Conservation (phyloP, 2,888 invertebrate genomes). For the Oscheius sp. region DNA sequence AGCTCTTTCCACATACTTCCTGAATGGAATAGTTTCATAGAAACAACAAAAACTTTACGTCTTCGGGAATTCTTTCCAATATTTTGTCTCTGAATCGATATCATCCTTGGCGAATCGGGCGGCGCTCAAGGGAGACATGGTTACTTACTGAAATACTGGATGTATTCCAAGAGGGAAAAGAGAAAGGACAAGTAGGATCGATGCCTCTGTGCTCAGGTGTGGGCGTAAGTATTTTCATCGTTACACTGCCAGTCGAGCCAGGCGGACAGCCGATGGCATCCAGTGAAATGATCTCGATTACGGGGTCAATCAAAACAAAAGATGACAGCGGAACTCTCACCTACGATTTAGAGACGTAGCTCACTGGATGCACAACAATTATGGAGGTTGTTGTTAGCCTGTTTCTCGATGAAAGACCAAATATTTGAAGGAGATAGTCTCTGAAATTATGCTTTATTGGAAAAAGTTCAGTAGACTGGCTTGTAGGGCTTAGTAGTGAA, state of each 20-base stretch:
- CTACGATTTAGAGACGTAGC: no score
- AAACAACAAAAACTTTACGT: conserved; percentile 43
- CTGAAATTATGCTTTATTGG: no score
- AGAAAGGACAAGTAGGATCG: conserved; percentile 6
- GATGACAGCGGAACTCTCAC: no score
- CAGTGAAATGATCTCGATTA: neutral
- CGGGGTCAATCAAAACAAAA: conserved; percentile 31
- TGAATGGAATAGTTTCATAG: conserved; percentile 29
- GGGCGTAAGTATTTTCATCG: conserved; percentile 37
- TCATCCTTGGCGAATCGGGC: conserved; percentile 65
- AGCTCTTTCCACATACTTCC: conserved; percentile 70
- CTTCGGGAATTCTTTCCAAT: conserved; percentile 65
- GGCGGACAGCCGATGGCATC: conserved; percentile 29
- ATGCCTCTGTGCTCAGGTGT: conserved; percentile 20
- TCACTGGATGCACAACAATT: no score
- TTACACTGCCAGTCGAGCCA: conserved; percentile 33
- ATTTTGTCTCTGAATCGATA: conserved; percentile 69
- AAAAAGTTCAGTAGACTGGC: neutral
- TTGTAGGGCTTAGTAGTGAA: conserved; percentile 16
- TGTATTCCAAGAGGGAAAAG: neutral
- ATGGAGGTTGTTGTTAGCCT: no score
- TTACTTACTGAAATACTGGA: conserved; percentile 6
- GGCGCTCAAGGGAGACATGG: conserved; percentile 55
- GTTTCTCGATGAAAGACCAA: no score
- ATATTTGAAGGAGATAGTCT: no score